phyloP scores from a whole-genome alignment of 2,113 vertebrate genomes.

The Carlito syrichta region DNA sequence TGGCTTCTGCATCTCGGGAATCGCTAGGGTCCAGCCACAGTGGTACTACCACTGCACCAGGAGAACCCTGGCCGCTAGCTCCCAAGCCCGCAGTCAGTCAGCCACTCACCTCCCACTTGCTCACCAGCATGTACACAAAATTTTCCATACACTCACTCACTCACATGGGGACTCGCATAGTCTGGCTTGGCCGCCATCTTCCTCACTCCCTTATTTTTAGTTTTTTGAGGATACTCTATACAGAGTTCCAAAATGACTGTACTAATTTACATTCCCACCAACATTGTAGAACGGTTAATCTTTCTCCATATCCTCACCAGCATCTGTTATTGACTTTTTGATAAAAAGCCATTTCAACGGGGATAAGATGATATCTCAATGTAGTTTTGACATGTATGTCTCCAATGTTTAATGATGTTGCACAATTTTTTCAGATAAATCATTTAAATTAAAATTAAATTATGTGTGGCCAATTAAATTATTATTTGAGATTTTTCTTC shows the following conservation, averaged over 20 bases:
- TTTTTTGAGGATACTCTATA: not conserved
- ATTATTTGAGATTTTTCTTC: not conserved
- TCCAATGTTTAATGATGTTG: not conserved
- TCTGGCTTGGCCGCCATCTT: no score
- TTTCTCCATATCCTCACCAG: not conserved
- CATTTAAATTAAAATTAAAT: no score
- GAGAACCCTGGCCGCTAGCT: no score
- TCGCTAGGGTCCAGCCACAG: no score
- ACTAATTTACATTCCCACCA: not conserved
- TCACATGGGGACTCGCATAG: no score
- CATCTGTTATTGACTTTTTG: not conserved
- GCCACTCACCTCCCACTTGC: no score
- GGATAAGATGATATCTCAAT: not conserved
- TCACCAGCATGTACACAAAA: no score
- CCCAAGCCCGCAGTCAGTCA: no score
- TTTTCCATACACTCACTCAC: no score
- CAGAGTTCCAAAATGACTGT: not conserved
- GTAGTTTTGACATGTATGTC: not conserved
- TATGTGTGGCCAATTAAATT: not conserved
- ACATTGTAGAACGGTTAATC: not conserved
- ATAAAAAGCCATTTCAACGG: not conserved
- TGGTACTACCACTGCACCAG: no score
- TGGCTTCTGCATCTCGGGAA: no score
- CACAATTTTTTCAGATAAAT: not conserved
- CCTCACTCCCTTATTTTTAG: no score